Evolutionary conservation across 2,888 invertebrate genomes (phyloP).

Genomic region (Drosophila cognata): DNA sequence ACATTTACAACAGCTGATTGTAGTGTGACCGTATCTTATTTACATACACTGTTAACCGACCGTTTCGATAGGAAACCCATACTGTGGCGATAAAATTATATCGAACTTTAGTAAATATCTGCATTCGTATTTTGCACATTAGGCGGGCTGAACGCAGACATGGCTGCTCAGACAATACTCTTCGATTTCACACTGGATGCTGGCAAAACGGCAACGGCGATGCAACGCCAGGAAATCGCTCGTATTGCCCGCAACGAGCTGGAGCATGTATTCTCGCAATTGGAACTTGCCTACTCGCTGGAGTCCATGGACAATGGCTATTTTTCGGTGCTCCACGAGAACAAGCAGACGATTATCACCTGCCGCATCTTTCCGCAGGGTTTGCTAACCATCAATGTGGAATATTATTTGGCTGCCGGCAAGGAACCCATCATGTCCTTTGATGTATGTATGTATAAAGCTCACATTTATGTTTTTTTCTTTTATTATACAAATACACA

Average conservation of each 20-base stretch:
- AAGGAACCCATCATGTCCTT: slow-evolving; percentile 90
- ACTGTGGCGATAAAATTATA: slow-evolving; percentile 21
- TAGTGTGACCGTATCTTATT: slow-evolving; percentile 15
- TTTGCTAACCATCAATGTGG: slow-evolving; percentile 92
- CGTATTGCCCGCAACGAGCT: slow-evolving; percentile 89
- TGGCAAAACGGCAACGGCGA: slow-evolving; percentile 88
- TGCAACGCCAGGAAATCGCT: slow-evolving; percentile 88
- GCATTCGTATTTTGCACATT: slow-evolving; percentile 54
- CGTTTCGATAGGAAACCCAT: slow-evolving; percentile 21
- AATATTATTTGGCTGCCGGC: slow-evolving; percentile 91
- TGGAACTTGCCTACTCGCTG: slow-evolving; percentile 89
- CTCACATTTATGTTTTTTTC: slow-evolving; percentile 4
- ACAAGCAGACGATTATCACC: slow-evolving; percentile 89
- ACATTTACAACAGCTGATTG: slow-evolving; percentile 23
- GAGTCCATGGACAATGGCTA: slow-evolving; percentile 89
- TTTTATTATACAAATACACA: slow-evolving; percentile 3
- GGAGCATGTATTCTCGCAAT: slow-evolving; percentile 89
- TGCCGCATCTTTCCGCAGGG: slow-evolving; percentile 89
- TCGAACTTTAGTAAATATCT: slow-evolving; percentile 13
- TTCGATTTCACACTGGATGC: slow-evolving; percentile 92
- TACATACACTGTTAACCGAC: neutral
- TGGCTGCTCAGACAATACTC: slow-evolving; percentile 92
- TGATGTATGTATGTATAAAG: slow-evolving; percentile 87
- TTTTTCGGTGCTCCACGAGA: slow-evolving; percentile 89
- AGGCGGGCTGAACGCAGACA: slow-evolving; percentile 79